Percentiles rank a stretch among this genome's conserved stretches.
Conservation (phyloP, 2,113 vertebrate species). For the Oceanites oceanicus region DNA sequence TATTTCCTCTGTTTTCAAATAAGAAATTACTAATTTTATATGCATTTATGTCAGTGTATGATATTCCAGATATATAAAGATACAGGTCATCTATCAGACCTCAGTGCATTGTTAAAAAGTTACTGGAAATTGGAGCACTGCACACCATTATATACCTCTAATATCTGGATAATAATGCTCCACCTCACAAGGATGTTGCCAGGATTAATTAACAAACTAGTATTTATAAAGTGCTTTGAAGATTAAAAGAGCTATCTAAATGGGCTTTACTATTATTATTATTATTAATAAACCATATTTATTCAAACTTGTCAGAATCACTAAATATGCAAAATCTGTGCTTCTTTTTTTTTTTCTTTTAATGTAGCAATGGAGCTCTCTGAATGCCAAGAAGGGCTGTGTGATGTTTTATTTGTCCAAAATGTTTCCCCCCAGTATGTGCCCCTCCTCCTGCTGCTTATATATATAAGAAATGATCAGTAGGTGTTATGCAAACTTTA, state of each 20-base stretch:
- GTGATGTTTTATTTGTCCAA: neutral
- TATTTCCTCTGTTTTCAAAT: neutral
- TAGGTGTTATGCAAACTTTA: neutral
- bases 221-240: constrained; percentile 37
- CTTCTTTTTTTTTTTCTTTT: neutral
- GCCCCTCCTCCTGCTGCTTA: neutral
- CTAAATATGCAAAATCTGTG: neutral
- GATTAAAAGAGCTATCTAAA: constrained; percentile 23
- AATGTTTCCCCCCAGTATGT: neutral
- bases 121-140: neutral
- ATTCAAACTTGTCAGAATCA: constrained; percentile 38
- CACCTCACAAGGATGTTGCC: neutral
- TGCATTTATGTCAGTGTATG: neutral
- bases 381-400: neutral
- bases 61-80: neutral
- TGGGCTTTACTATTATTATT: neutral
- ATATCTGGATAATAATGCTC: constrained; percentile 8
- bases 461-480: neutral
- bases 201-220: constrained; percentile 18
- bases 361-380: neutral
- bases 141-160: neutral
- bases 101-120: neutral
- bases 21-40: neutral
- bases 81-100: neutral
- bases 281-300: constrained; percentile 26